Evolutionary conservation across 2,888 invertebrate species (phyloP), one percentile per base, ranked within the genome.

Genomic region (Lagria hirta): DNA sequence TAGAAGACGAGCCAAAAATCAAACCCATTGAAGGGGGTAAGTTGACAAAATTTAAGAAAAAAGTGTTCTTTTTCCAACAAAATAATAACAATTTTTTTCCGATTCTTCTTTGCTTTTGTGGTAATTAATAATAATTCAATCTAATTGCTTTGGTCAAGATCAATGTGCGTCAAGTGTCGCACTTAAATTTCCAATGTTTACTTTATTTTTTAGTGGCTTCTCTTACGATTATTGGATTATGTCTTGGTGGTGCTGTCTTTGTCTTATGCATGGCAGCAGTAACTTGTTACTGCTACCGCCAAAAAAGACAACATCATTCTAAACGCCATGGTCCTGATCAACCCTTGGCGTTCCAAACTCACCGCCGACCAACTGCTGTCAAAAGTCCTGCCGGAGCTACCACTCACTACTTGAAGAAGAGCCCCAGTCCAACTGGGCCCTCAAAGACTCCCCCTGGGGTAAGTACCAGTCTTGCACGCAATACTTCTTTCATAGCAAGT

Each of bases 331-430:
- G 79, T 1, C 81, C 80, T 12, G 83, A 83, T 54, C 77, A 76
- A 54, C 77, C 73, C 28, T 64, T 75, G 72, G 82, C 85, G 23
- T 84, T 84, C 72, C 82, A 84, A 51, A 80, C 84, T 0, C 84
- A 86, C 1, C 78, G 85, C 1, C 80, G 85, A 52, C 86, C 88
- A 3, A 86, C 86, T 1, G 88, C 88, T 0, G 91, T 93, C 37
- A 86, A 89, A 54, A 91, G 89, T 48, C 92, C 92, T 0, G 88
- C 86, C 35, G 87, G 86, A 7, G 42, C 52, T 10, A 66, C 66
- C 6, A 75, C 79, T 14, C 90, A 91, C 69, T 92, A 91, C 72
- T 73, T 93, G 67, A 91, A 92, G 75, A 95, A 94, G 73, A 90
- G 88, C n/a, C 92, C 93, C 0, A 90, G 91, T 48, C 92, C 93